Evolutionary conservation across 2,888 invertebrate genomes (phyloP), one percentile per base, ranked within the genome.

Genomic region (Drosophila maculinotata): DNA sequence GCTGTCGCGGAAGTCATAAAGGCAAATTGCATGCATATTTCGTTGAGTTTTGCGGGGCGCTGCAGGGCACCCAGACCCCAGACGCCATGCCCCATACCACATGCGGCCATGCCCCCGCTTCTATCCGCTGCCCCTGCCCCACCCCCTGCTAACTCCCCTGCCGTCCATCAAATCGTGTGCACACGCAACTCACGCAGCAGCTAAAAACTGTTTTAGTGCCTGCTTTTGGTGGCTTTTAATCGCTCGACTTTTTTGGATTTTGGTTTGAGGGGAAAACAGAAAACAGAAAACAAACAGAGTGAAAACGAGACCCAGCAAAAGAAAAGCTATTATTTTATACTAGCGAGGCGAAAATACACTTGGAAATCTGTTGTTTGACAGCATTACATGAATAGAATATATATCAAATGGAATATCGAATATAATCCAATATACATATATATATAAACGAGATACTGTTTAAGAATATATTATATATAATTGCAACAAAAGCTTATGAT

Each of bases 1-100:
- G 71, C 64, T 79, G 72, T 65, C 77, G 85, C 87, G 87, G 87
- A 82, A 82, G 81, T 87, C 82, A 59, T 87, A 81, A 81, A 77
- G 47, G 65, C 71, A 84, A 81, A 87, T 87, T 87, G 82, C 87
- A 71, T 54, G 81, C 73, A 80, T 68, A 83, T 71, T 64, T 54
- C 31, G 56, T 39, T 51, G 56, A 59, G 45, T 72, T 57, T 59
- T 51, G 33, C 36, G 28, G 28, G 1, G 20, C 12, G 47, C 51
- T 42, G 33, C 53, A 63, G 53, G 44, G 52, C 49, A 14, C 58
- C 15, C 35, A 52, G 7, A 20, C 5, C 10, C 31, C 42, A 15
- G 33, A 6, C 7, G 10, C 5, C 15, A 2, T 20, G 1, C 20
- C 42, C 26, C 2, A 8, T 39, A 12, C 23, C n/a, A n/a, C n/a